These are phyloP conservation scores for Saxicola maurus DNA, from an alignment of 2,797 vertebrate genomes.

Conservation along the genomic window DNA sequence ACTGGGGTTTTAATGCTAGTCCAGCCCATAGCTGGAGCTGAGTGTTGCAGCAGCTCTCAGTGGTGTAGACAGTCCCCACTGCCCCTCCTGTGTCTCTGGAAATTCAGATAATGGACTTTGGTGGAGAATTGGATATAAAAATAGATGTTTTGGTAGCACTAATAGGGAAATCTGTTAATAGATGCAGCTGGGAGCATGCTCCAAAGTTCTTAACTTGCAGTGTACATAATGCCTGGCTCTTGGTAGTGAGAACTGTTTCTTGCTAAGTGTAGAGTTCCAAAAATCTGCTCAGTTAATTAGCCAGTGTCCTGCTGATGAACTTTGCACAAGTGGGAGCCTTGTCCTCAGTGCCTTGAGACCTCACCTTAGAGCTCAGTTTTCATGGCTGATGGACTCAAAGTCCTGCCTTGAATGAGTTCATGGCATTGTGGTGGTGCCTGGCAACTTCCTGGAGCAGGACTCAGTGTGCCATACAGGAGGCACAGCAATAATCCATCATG, in stretches of 20 bases:
- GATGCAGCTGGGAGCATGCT: neutral
- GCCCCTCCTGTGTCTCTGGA: neutral
- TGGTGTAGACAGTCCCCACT: accelerated
- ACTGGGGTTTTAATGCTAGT: neutral
- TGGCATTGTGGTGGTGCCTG: neutral
- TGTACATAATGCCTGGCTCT: neutral
- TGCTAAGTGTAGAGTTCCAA: slow-evolving; percentile 40
- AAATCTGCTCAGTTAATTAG: slow-evolving; percentile 60
- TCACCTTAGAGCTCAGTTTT: neutral
- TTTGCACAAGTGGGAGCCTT: slow-evolving; percentile 39
- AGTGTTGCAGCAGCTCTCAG: neutral
- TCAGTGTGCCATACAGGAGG: neutral
- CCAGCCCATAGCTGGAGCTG: neutral
- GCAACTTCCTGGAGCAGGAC: neutral
- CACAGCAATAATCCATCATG: neutral
- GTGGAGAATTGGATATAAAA: neutral
- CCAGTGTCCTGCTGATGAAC: slow-evolving; percentile 41
- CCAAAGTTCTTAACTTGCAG: neutral
- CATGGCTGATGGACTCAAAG: neutral
- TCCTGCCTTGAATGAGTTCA: neutral
- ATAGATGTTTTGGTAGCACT: neutral
- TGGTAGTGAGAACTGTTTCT: neutral
- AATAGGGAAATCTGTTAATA: neutral
- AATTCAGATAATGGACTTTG: neutral
- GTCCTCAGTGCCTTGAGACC: neutral